Evolutionary conservation across 2,113 vertebrate genomes (phyloP), one percentile per base, ranked within the genome.

Genomic region (Australoheros scitulus): DNA sequence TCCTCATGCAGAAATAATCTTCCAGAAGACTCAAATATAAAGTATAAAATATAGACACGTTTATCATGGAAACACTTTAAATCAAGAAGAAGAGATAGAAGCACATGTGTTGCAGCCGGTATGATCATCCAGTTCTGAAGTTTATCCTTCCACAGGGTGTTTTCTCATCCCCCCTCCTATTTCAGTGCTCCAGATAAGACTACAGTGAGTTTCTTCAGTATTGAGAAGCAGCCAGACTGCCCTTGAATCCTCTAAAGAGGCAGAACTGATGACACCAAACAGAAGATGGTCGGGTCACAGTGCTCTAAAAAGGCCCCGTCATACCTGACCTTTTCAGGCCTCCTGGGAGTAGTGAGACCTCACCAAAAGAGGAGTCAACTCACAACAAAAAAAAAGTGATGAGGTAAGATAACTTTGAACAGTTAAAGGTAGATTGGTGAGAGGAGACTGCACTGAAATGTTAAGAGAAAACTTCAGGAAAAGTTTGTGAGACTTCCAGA

Each of bases 401-500:
- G 6, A 17, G 56, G 59, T 58, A 32, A 75, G 61, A 57, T 32
- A 61, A 26, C 32, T 36, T 22, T 61, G 20, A 29, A 56, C n/a
- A 34, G 38, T 38, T 79, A 20, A 17, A 61, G 38, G 32, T 17
- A 58, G 38, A 29, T 65, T 4, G 17, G 11, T 50, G 61, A 76
- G 29, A 65, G 17, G 34, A 11, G 22, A 70, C 43, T 26, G 38
- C 24, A 24, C 2, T 72, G 29, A 68, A 29, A 18, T 74, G 41
- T 75, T 14, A 43, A 17, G 17, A 70, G 17, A 20, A 47, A 13
- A 63, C 52, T 47, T 76, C 55, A 57, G 32, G 5, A 60, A 13
- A 47, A 17, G 18, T 60, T 70, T 3, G 41, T 60, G 57, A 61
- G 36, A 75, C 74, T 56, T 87, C 57, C n/a, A n/a, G 70, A 78